A percentile compares a stretch with the other conserved stretches of the same genome.
These are phyloP conservation scores for Cassiopea andromeda DNA, from an alignment of 30 jellyfish, hydroid and myxozoan species.

Conservation along the genomic window DNA sequence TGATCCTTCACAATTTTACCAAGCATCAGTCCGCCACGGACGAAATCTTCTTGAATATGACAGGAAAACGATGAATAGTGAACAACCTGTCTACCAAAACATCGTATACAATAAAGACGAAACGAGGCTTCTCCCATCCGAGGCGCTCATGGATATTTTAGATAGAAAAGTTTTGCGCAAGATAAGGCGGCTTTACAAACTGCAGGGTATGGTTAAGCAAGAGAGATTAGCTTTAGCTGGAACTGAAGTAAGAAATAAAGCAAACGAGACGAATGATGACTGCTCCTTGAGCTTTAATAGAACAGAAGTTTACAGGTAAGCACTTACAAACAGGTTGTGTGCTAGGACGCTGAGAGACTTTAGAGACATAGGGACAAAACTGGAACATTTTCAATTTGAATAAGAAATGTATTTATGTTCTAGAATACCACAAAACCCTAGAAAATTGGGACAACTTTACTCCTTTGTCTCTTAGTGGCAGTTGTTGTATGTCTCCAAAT, in stretches of 20 bases:
- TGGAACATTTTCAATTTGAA: neutral
- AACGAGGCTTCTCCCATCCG: conserved; percentile 16
- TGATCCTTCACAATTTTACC: conserved; percentile 28
- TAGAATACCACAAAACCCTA: too few species aligned
- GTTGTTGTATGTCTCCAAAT: too few species aligned
- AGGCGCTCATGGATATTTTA: conserved; percentile 30
- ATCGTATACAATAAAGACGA: conserved; percentile 25
- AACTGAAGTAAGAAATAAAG: neutral
- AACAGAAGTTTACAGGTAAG: conserved; percentile 76
- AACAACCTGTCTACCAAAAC: conserved; percentile 21
- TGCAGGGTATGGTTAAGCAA: conserved; percentile 11
- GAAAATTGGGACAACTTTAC: too few species aligned
- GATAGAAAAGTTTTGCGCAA: conserved; percentile 37
- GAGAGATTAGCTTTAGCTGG: neutral
- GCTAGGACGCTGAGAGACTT: neutral
- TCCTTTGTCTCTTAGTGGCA: too few species aligned
- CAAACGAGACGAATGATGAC: conserved; percentile 32
- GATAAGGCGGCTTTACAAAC: conserved; percentile 14
- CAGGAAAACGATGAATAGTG: conserved; percentile 20
- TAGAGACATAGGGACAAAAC: neutral
- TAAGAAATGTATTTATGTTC: too few species aligned
- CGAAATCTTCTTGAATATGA: conserved; percentile 66
- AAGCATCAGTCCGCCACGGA: conserved; percentile 58
- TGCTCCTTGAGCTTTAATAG: conserved; percentile 64
- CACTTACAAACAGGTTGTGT: neutral